These are phyloP conservation scores for Eupithecia inturbata DNA, from an alignment of 2,888 invertebrate species.

Conservation along the genomic window DNA sequence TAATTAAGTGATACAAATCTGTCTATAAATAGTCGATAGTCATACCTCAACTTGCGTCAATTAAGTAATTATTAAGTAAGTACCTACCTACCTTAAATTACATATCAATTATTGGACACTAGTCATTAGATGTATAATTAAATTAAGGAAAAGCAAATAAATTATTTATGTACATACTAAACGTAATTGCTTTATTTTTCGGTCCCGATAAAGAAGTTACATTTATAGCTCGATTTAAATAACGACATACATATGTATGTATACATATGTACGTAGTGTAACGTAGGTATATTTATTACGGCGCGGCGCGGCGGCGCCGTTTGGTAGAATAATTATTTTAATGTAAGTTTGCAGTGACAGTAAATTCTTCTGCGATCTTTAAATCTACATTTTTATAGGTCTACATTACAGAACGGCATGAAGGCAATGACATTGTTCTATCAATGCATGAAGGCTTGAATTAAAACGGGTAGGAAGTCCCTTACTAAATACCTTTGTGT, in stretches of 20 bases:
- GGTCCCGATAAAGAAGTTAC: conserved; percentile 24
- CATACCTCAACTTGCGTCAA: conserved; percentile 34
- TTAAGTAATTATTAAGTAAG: conserved; percentile 37
- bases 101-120: conserved; percentile 39
- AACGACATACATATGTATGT: conserved; percentile 17
- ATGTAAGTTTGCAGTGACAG: background rate
- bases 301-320: no score
- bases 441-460: background rate
- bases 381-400: conserved; percentile 11
- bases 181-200: conserved; percentile 55
- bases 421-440: background rate
- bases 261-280: background rate
- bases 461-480: background rate
- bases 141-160: conserved; percentile 49
- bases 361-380: conserved; percentile 9
- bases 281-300: background rate
- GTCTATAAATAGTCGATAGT: background rate
- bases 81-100: conserved; percentile 45
- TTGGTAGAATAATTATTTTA: conserved; percentile 6
- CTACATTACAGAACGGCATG: conserved; percentile 2
- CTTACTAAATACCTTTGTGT: background rate
- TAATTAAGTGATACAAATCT: background rate
- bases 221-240: conserved; percentile 32
- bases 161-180: conserved; percentile 52
- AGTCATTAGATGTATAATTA: conserved; percentile 41